Evolutionary conservation across 1,140 invertebrate species (phyloP).

Genomic region (Tyrophagus putrescentiae): DNA sequence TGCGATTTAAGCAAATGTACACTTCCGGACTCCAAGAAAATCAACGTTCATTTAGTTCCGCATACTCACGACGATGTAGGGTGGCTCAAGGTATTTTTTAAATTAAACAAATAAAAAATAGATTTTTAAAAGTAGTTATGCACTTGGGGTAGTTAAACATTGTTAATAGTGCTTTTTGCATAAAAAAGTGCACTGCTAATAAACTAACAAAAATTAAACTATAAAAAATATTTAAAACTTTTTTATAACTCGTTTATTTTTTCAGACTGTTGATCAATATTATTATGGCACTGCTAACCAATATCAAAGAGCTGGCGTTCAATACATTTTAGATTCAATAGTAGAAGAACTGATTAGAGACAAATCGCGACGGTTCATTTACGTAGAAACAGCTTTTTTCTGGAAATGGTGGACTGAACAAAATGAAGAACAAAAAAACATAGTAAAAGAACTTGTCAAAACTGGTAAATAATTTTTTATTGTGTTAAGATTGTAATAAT

Average conservation of each 20-base stretch:
- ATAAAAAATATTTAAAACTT: too few species aligned
- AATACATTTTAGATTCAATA: slow-evolving; percentile 81
- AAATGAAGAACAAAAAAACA: slow-evolving; percentile 40
- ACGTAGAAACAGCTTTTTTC: slow-evolving; percentile 68
- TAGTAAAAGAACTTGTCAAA: slow-evolving; percentile 33
- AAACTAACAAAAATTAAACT: too few species aligned
- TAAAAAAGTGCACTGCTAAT: too few species aligned
- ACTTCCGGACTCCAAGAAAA: slow-evolving; percentile 35
- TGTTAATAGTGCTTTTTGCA: too few species aligned
- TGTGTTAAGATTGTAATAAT: too few species aligned
- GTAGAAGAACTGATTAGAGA: slow-evolving; percentile 57
- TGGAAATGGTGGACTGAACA: slow-evolving; percentile 79
- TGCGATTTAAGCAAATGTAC: slow-evolving; percentile 5
- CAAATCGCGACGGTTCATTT: slow-evolving; percentile 45
- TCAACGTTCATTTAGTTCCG: slow-evolving; percentile 60
- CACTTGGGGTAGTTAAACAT: too few species aligned
- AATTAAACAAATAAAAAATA: too few species aligned
- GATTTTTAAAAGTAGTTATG: too few species aligned
- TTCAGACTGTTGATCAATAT: slow-evolving; percentile 40
- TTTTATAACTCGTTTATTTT: too few species aligned
- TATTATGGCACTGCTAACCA: slow-evolving; percentile 25
- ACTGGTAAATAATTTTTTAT: too few species aligned
- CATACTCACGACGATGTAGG: slow-evolving; percentile 45
- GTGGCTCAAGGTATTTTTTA: too few species aligned
- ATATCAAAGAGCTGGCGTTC: slow-evolving; percentile 44